A percentile compares a stretch with the other conserved stretches of the same genome.
These are phyloP conservation scores for Tamandua tetradactyla DNA, from an alignment of 2,797 vertebrate species.

Conservation along the genomic window DNA sequence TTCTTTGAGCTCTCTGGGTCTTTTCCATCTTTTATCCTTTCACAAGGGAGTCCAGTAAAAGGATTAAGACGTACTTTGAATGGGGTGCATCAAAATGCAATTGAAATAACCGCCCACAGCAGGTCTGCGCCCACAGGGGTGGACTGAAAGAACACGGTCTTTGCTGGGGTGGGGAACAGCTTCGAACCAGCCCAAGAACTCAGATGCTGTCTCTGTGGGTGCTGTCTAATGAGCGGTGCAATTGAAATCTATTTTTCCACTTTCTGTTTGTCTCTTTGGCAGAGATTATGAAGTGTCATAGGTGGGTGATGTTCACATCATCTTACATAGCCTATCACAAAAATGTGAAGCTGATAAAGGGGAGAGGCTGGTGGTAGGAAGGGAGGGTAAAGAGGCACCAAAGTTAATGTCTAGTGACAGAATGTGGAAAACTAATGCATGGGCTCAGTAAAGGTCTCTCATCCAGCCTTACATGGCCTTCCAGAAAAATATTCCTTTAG, in stretches of 20 bases:
- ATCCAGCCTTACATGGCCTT: neutral
- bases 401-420: neutral
- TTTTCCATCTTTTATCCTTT: no score
- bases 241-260: neutral
- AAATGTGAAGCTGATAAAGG: neutral
- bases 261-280: neutral
- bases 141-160: neutral
- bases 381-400: neutral
- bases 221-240: neutral
- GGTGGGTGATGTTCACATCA: neutral
- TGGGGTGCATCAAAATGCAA: no score
- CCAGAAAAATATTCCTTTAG: neutral
- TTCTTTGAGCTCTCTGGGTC: no score
- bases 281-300: neutral
- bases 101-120: no score
- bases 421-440: neutral
- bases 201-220: neutral
- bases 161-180: neutral
- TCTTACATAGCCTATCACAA: neutral
- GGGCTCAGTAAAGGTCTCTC: neutral
- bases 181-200: neutral
- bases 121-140: no score
- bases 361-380: neutral
- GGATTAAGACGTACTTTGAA: no score
- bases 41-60: no score